Conservation (phyloP, 2,113 vertebrate species). For the Hippopotamus amphibius region DNA sequence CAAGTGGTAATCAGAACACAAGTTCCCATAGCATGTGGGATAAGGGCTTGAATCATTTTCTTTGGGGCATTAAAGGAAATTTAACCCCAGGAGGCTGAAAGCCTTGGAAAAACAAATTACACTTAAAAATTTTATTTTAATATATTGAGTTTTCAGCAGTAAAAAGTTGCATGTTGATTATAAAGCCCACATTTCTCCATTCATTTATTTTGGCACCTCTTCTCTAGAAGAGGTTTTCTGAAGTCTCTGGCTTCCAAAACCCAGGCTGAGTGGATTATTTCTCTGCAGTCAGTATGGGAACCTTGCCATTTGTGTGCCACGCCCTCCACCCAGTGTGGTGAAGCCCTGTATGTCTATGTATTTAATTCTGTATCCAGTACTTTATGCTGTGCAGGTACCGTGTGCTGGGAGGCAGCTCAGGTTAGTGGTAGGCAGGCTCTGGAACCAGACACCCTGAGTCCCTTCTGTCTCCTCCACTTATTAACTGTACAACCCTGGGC, state of each 20-base stretch:
- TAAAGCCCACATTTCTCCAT: neutral
- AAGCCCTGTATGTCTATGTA: neutral
- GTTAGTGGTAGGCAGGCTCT: neutral
- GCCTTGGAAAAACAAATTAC: neutral
- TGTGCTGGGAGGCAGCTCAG: neutral
- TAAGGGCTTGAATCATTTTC: neutral
- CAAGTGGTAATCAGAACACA: neutral
- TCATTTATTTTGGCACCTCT: neutral
- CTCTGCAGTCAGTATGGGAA: neutral
- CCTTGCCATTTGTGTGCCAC: neutral
- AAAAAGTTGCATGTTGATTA: neutral
- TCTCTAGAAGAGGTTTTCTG: slow-evolving; percentile 18
- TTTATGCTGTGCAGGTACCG: neutral
- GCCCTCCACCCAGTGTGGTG: no score
- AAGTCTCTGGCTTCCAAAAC: neutral
- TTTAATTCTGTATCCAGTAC: neutral
- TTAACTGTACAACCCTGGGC: neutral
- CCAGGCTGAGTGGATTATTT: neutral
- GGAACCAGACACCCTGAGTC: neutral
- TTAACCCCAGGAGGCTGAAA: neutral
- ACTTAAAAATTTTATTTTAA: neutral
- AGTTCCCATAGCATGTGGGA: neutral
- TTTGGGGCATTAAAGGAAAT: neutral
- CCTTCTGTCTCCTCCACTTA: neutral
- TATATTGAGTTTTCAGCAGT: neutral